Evolutionary conservation across 1,140 invertebrate species (phyloP).

Genomic region (Nymphalis io): DNA sequence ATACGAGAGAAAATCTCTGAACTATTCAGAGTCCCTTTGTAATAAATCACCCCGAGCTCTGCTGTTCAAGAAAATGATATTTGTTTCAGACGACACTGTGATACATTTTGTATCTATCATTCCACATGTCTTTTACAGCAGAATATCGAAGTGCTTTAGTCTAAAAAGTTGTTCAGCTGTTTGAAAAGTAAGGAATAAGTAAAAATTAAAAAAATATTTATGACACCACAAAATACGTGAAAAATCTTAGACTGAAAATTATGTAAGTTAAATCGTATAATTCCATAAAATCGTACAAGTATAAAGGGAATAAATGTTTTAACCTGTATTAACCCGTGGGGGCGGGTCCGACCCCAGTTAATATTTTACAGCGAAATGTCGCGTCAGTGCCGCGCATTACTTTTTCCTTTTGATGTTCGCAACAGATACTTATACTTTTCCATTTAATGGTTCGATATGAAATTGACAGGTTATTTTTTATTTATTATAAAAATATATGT

Average conservation of each 20-base stretch:
- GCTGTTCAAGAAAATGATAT: no score
- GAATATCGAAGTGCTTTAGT: no score
- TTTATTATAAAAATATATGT: not conserved
- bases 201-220: not conserved
- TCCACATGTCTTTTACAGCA: no score
- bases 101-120: no score
- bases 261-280: constrained; percentile 58
- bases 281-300: constrained; percentile 57
- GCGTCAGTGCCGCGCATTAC: constrained; percentile 62
- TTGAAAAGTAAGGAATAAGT: no score
- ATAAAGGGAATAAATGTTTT: constrained; percentile 53
- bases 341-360: constrained; percentile 61
- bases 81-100: no score
- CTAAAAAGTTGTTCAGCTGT: no score
- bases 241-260: constrained; percentile 5
- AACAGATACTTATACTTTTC: constrained; percentile 16
- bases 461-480: constrained; percentile 12
- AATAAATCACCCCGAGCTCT: no score
- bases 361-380: constrained; percentile 71
- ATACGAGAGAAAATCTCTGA: no score
- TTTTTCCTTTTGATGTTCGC: constrained; percentile 76
- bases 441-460: constrained; percentile 13
- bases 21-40: no score
- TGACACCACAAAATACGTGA: not conserved
- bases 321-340: constrained; percentile 64